phyloP scores from a whole-genome alignment of 30 jellyfish, hydroid and myxozoan species.

The Catostylus mosaicus region DNA sequence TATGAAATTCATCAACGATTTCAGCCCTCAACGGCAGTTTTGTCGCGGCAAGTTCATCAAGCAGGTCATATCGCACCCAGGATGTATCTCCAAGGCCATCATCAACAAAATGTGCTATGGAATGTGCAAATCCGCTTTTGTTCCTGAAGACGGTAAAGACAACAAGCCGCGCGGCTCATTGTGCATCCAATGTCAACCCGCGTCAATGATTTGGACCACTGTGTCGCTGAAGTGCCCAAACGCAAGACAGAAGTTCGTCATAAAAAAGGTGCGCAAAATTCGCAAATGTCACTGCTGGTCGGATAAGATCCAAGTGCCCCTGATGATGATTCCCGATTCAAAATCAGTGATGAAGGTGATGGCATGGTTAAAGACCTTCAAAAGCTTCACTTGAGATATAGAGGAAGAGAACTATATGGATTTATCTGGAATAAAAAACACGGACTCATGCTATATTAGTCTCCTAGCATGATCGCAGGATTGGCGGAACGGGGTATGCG shows the following conservation, averaged over 20 bases:
- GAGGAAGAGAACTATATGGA: too few species aligned
- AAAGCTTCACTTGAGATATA: not conserved
- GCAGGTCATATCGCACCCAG: slow-evolving; percentile 74
- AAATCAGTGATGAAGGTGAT: slow-evolving; percentile 70
- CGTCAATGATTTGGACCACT: slow-evolving; percentile 65
- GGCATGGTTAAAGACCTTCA: slow-evolving; percentile 67
- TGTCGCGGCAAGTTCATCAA: slow-evolving; percentile 77
- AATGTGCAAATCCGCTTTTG: slow-evolving; percentile 82
- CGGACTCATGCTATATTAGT: too few species aligned
- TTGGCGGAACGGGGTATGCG: not conserved
- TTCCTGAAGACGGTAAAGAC: slow-evolving; percentile 60
- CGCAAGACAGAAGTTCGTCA: slow-evolving; percentile 30
- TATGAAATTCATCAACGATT: slow-evolving; percentile 44
- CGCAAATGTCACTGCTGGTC: slow-evolving; percentile 85
- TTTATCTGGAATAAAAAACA: too few species aligned
- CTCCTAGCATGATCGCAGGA: not conserved
- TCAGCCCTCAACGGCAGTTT: slow-evolving; percentile 51
- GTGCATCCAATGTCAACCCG: slow-evolving; percentile 84
- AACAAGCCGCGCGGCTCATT: slow-evolving; percentile 42
- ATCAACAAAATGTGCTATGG: slow-evolving; percentile 83
- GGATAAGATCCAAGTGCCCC: slow-evolving; percentile 55
- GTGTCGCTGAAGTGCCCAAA: slow-evolving; percentile 69
- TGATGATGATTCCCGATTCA: slow-evolving; percentile 63
- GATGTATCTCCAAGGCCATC: slow-evolving; percentile 66
- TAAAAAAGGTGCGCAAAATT: slow-evolving; percentile 64